Percentiles rank a stretch among this genome's conserved stretches.
phyloP scores from a whole-genome alignment of 1,140 invertebrate genomes.

The Camponotus floridanus region DNA sequence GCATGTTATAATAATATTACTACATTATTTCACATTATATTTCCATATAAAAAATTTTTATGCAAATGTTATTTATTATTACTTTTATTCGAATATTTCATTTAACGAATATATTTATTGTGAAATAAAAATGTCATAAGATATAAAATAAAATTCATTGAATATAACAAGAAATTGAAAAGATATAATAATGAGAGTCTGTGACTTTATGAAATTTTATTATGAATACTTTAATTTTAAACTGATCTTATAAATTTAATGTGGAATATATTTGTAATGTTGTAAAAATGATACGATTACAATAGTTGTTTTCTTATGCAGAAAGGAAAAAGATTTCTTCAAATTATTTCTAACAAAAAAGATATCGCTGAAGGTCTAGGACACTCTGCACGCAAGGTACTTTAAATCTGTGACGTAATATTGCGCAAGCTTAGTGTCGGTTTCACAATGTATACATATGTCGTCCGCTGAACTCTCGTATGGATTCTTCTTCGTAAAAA shows the following conservation, averaged over 20 bases:
- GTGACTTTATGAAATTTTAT: background rate
- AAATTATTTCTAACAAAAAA: background rate
- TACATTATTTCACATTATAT: background rate
- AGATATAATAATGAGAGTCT: background rate
- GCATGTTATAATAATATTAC: background rate
- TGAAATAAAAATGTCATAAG: background rate
- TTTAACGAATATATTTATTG: background rate
- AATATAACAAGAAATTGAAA: background rate
- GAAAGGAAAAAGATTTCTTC: background rate
- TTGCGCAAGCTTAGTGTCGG: constrained; percentile 61
- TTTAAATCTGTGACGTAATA: constrained; percentile 25
- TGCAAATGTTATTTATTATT: background rate
- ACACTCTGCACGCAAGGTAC: background rate
- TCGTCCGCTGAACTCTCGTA: constrained; percentile 40
- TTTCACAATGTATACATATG: constrained; percentile 57
- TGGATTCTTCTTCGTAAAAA: constrained; percentile 33
- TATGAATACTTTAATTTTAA: background rate
- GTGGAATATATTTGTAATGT: background rate
- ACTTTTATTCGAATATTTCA: background rate
- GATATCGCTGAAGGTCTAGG: constrained; percentile 1
- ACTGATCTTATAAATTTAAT: constrained; percentile 9
- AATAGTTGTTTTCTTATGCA: background rate
- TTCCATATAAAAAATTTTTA: background rate
- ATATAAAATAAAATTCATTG: background rate
- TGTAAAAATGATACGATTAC: background rate